phyloP scores from a whole-genome alignment of 2,888 invertebrate genomes.

The Diplolepis rosae region DNA sequence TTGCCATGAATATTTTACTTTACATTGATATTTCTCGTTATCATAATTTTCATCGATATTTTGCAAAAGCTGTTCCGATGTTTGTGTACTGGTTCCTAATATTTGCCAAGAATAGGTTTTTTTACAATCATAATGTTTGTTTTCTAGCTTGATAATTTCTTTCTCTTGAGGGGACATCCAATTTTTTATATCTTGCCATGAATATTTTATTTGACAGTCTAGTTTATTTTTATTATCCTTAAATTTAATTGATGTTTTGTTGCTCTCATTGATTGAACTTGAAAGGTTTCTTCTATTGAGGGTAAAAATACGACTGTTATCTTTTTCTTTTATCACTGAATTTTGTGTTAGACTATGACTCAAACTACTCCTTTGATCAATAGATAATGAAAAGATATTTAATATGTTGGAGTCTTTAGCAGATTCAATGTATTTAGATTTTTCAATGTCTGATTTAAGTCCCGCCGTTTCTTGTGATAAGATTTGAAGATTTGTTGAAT shows the following conservation, averaged over 20 bases:
- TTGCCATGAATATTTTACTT: slow-evolving; percentile 63
- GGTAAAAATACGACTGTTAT: not conserved
- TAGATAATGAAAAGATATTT: not conserved
- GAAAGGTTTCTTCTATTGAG: not conserved
- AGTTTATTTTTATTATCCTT: not conserved
- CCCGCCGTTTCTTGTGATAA: not conserved
- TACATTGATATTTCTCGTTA: slow-evolving; percentile 41
- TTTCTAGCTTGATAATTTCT: slow-evolving; percentile 15
- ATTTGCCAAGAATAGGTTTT: slow-evolving; percentile 63
- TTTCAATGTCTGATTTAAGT: not conserved
- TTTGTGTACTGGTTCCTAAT: slow-evolving; percentile 55
- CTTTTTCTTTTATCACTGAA: not conserved
- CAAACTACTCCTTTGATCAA: not conserved
- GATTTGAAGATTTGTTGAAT: not conserved
- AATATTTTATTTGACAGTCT: slow-evolving; percentile 43
- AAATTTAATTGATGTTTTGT: not conserved
- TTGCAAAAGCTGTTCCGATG: slow-evolving; percentile 52
- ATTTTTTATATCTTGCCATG: slow-evolving; percentile 50
- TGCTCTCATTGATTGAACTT: not conserved
- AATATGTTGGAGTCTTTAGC: not conserved
- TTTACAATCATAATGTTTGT: slow-evolving; percentile 41
- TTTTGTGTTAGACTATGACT: not conserved
- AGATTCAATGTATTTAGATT: not conserved
- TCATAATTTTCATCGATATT: slow-evolving; percentile 28
- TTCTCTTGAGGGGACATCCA: slow-evolving; percentile 50